A percentile compares a stretch with the other conserved stretches of the same genome.
Conservation (phyloP, 2,888 invertebrate genomes). For the Trachelus troglodyta region DNA sequence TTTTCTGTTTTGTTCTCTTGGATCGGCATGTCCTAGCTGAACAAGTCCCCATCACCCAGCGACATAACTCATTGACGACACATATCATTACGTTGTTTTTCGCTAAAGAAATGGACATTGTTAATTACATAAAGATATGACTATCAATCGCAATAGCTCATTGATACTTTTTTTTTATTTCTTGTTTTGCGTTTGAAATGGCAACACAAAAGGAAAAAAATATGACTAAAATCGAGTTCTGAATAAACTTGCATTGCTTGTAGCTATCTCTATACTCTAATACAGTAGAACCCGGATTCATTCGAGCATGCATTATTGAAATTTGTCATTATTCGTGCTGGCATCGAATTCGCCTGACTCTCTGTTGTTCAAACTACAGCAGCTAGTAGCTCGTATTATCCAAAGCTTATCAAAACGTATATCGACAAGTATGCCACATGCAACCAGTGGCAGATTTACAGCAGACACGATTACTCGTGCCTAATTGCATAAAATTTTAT, state of each 20-base stretch:
- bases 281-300: background rate
- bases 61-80: slow-evolving; percentile 33
- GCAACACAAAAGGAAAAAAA: background rate
- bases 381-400: background rate
- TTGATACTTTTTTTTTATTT: background rate
- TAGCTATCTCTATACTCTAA: background rate
- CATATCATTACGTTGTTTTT: slow-evolving; percentile 35
- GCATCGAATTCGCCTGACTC: background rate
- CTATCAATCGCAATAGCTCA: background rate
- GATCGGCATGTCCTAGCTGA: slow-evolving; percentile 31
- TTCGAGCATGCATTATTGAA: background rate
- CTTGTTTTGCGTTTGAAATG: background rate
- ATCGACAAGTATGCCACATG: too few species aligned
- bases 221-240: background rate
- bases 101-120: slow-evolving; percentile 40
- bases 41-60: slow-evolving; percentile 32
- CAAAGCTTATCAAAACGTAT: too few species aligned
- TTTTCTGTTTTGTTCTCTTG: slow-evolving; percentile 10
- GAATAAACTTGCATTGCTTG: background rate
- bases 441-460: background rate
- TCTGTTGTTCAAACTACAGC: background rate
- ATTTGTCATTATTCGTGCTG: background rate
- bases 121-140: background rate
- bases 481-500: too few species aligned
- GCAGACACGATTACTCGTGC: too few species aligned